Evolutionary conservation across 1,140 invertebrate genomes (phyloP).

Genomic region (Samia ricini): DNA sequence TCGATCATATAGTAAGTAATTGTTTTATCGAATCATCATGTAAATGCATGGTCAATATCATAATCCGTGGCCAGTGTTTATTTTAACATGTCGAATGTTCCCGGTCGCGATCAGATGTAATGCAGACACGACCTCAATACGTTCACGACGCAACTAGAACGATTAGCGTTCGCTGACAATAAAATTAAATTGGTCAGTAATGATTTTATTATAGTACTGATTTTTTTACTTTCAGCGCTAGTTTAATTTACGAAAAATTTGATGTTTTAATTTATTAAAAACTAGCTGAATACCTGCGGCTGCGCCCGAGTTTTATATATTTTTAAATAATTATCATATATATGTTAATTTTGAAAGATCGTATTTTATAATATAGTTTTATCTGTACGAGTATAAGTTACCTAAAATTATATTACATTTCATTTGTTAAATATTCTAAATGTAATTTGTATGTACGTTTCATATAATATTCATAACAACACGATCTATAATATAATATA

Average conservation of each 20-base stretch:
- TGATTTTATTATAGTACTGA: constrained; percentile 6
- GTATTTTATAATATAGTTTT: not conserved
- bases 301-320: too few relatives aligned
- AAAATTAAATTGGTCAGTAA: constrained; percentile 2
- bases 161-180: constrained; percentile 12
- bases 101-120: constrained; percentile 11
- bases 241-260: too few relatives aligned
- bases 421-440: too few relatives aligned
- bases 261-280: too few relatives aligned
- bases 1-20: constrained; percentile 11
- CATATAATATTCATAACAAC: not conserved
- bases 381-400: too few relatives aligned
- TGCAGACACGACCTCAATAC: constrained; percentile 19
- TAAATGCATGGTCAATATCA: constrained; percentile 26
- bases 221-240: not conserved
- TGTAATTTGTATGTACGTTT: too few relatives aligned
- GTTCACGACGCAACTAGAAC: not conserved
- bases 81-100: constrained; percentile 23
- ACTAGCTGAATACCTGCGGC: too few relatives aligned
- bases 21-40: constrained; percentile 12
- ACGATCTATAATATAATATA: not conserved
- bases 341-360: too few relatives aligned
- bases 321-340: too few relatives aligned
- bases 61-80: constrained; percentile 17
- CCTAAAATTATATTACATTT: too few relatives aligned